Conservation (phyloP, 1,140 invertebrate species). For the Panonychus citri region DNA sequence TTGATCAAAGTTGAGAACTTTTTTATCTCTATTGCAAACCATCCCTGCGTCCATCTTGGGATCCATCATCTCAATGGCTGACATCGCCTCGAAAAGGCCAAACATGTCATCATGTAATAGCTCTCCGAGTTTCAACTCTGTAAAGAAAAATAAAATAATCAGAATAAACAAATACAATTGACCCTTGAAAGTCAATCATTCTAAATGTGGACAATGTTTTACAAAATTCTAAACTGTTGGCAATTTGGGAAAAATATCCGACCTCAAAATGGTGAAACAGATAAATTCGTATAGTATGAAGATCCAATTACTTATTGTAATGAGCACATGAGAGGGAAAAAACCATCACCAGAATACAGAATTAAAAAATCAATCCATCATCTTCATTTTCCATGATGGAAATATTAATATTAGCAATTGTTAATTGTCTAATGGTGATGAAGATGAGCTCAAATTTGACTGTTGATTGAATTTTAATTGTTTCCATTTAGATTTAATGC, state of each 20-base stretch:
- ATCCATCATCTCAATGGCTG: constrained; percentile 98
- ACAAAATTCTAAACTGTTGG: not conserved
- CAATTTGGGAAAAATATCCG: not conserved
- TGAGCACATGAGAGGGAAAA: not conserved
- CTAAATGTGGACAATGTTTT: not conserved
- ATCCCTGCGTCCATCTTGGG: constrained; percentile 99
- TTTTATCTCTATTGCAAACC: constrained; percentile 61
- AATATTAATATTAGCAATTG: no score
- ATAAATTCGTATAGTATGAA: no score
- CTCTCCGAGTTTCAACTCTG: constrained; percentile 57
- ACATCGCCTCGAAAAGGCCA: constrained; percentile 94
- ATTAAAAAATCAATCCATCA: not conserved
- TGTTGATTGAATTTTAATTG: no score
- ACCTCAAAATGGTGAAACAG: no score
- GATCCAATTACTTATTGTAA: no score
- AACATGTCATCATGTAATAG: constrained; percentile 65
- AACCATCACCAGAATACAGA: not conserved
- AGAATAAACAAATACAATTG: not conserved
- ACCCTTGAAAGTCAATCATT: not conserved
- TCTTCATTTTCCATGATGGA: no score
- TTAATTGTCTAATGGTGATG: no score
- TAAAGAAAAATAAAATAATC: not conserved
- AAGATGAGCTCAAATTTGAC: no score
- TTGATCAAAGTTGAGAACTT: constrained; percentile 49
- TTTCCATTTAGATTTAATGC: no score